Conservation (phyloP, 2,113 vertebrate genomes). For the Thermophis baileyi region DNA sequence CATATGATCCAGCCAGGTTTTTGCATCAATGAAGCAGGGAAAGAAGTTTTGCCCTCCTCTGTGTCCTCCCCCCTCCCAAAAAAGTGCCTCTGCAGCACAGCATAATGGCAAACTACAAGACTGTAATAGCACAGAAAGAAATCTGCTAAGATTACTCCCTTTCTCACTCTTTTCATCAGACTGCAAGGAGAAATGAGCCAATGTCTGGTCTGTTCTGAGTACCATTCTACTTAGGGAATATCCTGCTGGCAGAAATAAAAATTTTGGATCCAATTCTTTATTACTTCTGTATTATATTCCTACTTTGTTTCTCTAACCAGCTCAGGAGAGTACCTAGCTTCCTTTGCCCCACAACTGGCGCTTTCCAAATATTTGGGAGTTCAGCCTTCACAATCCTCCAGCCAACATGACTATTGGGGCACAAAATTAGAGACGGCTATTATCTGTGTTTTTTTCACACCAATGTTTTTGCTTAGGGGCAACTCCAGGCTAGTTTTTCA, state of each 20-base stretch:
- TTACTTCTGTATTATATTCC: background rate
- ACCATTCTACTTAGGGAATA: background rate
- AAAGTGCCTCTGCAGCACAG: background rate
- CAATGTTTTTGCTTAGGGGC: background rate
- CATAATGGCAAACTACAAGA: background rate
- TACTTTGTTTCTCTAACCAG: background rate
- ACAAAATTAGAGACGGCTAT: background rate
- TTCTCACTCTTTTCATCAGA: background rate
- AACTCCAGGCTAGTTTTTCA: background rate
- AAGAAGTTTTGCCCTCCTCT: background rate
- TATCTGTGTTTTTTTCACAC: background rate
- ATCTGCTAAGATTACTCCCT: background rate
- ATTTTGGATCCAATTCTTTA: background rate
- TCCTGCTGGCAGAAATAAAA: background rate
- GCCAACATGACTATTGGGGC: background rate
- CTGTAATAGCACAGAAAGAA: background rate
- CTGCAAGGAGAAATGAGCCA: no score
- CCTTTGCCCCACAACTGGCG: background rate
- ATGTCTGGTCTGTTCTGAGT: background rate
- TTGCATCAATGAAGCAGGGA: background rate
- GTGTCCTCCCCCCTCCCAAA: background rate
- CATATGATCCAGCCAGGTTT: background rate
- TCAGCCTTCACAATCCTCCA: background rate
- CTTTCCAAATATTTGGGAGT: background rate
- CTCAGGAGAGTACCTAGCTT: background rate